Conservation (phyloP, 2,888 invertebrate genomes). For the Petrolisthes manimaculis region DNA sequence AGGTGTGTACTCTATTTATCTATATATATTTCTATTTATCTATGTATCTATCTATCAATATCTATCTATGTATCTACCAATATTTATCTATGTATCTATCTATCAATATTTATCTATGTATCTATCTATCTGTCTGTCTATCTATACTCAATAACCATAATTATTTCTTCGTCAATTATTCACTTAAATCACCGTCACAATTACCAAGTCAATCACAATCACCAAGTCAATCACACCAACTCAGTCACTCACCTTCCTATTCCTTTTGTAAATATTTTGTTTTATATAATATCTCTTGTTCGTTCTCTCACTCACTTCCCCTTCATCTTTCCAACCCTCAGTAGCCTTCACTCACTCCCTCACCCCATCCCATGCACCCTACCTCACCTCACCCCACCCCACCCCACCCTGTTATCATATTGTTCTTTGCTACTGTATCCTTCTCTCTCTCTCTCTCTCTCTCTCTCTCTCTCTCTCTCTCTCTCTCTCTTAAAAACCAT, state of each 20-base stretch:
- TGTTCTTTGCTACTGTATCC: not conserved
- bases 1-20: not conserved
- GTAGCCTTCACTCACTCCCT: no score
- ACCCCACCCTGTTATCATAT: not conserved
- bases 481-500: not conserved
- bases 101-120: not conserved
- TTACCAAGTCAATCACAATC: no score
- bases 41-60: not conserved
- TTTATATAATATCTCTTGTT: not conserved
- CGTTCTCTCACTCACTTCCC: not conserved
- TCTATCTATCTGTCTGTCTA: not conserved
- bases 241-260: no score
- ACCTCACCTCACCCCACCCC: not conserved
- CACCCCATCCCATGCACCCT: not conserved
- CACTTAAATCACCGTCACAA: no score
- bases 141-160: not conserved
- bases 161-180: not conserved
- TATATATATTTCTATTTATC: not conserved
- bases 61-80: constrained; percentile 6
- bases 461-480: constrained; percentile 13
- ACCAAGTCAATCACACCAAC: no score
- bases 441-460: not conserved
- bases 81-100: not conserved
- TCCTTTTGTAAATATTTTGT: no score
- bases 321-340: not conserved